Conservation (phyloP, 2,888 invertebrate species). For the Philopedon plagiatum region DNA sequence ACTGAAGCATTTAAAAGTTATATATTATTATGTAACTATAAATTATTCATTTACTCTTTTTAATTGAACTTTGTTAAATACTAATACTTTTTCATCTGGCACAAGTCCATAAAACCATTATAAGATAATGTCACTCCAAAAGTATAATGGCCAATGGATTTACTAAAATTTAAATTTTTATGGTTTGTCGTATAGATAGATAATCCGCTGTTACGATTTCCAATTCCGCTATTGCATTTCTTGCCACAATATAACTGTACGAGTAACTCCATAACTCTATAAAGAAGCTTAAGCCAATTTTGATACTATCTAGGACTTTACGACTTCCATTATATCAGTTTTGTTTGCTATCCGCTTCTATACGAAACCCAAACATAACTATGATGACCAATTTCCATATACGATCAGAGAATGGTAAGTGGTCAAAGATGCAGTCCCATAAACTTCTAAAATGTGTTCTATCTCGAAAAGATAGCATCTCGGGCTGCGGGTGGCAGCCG, state of each 20-base stretch:
- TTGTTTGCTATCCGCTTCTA: conserved; percentile 48
- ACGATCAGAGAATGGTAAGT: conserved; percentile 64
- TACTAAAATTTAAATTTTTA: background rate
- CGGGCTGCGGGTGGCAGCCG: conserved; percentile 64
- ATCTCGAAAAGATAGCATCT: conserved; percentile 64
- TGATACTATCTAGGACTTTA: conserved; percentile 46
- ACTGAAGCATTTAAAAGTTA: too few species aligned
- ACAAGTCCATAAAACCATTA: too few species aligned
- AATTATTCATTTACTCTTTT: too few species aligned
- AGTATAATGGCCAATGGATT: too few species aligned
- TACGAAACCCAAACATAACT: conserved; percentile 60
- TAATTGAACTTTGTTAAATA: too few species aligned
- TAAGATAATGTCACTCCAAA: too few species aligned
- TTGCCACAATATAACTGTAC: conserved; percentile 21
- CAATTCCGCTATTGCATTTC: conserved; percentile 27
- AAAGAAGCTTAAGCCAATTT: conserved; percentile 46
- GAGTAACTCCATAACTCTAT: conserved; percentile 17
- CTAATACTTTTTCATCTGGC: too few species aligned
- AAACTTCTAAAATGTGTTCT: conserved; percentile 65
- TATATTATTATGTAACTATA: too few species aligned
- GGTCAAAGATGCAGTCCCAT: conserved; percentile 61
- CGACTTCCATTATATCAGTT: conserved; percentile 45
- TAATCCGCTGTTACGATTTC: conserved; percentile 4
- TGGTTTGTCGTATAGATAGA: background rate
- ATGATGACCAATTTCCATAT: conserved; percentile 62